phyloP scores from a whole-genome alignment of 2,888 invertebrate species.

The Phengaris alcon region DNA sequence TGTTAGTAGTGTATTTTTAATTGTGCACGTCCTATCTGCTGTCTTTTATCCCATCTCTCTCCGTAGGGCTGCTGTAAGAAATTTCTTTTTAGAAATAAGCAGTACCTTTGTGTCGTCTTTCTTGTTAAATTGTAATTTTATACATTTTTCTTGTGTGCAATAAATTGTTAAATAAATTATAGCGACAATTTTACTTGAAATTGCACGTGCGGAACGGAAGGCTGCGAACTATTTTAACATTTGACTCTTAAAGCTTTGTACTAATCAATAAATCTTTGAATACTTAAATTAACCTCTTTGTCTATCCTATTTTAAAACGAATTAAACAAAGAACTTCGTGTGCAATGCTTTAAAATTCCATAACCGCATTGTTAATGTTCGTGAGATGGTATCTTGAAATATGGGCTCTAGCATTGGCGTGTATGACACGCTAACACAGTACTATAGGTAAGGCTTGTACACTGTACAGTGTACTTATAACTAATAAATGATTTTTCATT shows the following conservation, averaged over 20 bases:
- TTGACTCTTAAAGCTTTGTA: neutral
- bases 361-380: conserved; percentile 2
- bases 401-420: neutral
- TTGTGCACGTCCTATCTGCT: too few relatives aligned
- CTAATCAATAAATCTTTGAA: neutral
- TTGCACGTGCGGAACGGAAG: neutral
- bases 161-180: too few relatives aligned
- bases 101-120: too few relatives aligned
- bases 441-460: neutral
- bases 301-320: neutral
- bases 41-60: too few relatives aligned
- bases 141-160: too few relatives aligned
- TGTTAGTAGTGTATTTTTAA: too few relatives aligned
- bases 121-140: too few relatives aligned
- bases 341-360: neutral
- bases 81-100: too few relatives aligned
- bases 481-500: conserved; percentile 22
- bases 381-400: neutral
- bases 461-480: neutral
- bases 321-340: conserved; percentile 1
- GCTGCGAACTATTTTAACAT: neutral
- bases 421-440: conserved; percentile 7
- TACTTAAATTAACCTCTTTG: neutral
- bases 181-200: neutral
- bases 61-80: too few relatives aligned